A percentile compares a stretch with the other conserved stretches of the same genome.
Conservation (phyloP, 2,888 invertebrate species). For the Rhagium mordax region DNA sequence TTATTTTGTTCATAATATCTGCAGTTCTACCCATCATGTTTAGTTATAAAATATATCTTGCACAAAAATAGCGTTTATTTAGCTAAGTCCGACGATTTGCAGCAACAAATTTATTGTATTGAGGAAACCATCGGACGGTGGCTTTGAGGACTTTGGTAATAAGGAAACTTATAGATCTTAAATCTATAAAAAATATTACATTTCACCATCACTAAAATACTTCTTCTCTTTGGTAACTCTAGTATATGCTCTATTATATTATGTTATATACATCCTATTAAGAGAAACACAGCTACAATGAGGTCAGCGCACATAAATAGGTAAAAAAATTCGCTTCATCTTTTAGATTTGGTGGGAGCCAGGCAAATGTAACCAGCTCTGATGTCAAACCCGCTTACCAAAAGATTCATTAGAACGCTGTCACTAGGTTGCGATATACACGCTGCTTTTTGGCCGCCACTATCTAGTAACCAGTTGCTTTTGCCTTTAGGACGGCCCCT, state of each 20-base stretch:
- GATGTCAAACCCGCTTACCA: slow-evolving; percentile 96
- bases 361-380: slow-evolving; percentile 93
- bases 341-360: slow-evolving; percentile 73
- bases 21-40: no score
- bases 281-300: background rate
- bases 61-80: no score
- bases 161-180: background rate
- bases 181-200: slow-evolving; percentile 9
- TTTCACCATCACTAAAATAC: background rate
- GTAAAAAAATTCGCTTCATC: slow-evolving; percentile 55
- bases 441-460: slow-evolving; percentile 65
- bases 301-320: slow-evolving; percentile 29
- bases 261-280: background rate
- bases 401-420: slow-evolving; percentile 93
- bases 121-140: no score
- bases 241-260: slow-evolving; percentile 3
- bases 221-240: slow-evolving; percentile 8
- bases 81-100: no score
- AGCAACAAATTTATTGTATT: no score
- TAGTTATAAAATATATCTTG: no score
- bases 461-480: slow-evolving; percentile 66
- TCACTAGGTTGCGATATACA: slow-evolving; percentile 75
- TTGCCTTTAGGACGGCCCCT: slow-evolving; percentile 65
- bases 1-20: no score
- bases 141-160: no score